Percentiles rank a stretch among this genome's conserved stretches.
phyloP scores from a whole-genome alignment of 2,113 vertebrate genomes.

The Hipposideros armiger region DNA sequence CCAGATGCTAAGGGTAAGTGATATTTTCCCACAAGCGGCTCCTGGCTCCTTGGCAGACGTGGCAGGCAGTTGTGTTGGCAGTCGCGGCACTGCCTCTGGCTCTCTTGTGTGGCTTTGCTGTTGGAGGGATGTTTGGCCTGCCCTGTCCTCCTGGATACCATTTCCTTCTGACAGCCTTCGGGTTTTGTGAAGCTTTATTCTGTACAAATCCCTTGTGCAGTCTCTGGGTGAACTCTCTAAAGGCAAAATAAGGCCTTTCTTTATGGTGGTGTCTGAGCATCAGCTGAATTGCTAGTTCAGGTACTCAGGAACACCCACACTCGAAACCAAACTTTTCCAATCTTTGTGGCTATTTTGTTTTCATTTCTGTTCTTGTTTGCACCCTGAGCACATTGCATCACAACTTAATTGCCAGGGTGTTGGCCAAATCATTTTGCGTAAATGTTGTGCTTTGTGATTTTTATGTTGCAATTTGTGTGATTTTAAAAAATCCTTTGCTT shows the following conservation, averaged over 20 bases:
- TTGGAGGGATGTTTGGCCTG: constrained; percentile 78
- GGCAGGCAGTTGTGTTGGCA: constrained; percentile 88
- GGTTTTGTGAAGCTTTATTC: constrained; percentile 77
- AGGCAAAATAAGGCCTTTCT: constrained; percentile 52
- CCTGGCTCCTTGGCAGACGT: constrained; percentile 87
- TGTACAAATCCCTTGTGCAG: constrained; percentile 76
- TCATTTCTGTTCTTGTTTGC: constrained; percentile 42
- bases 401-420: constrained; percentile 37
- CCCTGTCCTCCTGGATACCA: constrained; percentile 83
- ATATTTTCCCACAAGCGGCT: constrained; percentile 89
- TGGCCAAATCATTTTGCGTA: constrained; percentile 60
- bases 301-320: constrained; percentile 41
- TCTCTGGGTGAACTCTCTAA: constrained; percentile 73
- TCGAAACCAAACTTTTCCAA: constrained; percentile 61
- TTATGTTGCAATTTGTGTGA: constrained; percentile 27
- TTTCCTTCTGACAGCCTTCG: constrained; percentile 81
- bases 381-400: neutral
- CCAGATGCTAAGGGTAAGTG: constrained; percentile 90
- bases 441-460: constrained; percentile 38
- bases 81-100: constrained; percentile 83
- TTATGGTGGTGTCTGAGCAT: neutral
- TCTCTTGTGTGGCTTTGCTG: constrained; percentile 83
- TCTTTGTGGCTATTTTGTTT: constrained; percentile 47
- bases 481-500: constrained; percentile 37
- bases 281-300: constrained; percentile 63